Percentiles rank a stretch among this genome's conserved stretches.
Conservation (phyloP, 2,113 vertebrate species). For the Sturnira hondurensis region DNA sequence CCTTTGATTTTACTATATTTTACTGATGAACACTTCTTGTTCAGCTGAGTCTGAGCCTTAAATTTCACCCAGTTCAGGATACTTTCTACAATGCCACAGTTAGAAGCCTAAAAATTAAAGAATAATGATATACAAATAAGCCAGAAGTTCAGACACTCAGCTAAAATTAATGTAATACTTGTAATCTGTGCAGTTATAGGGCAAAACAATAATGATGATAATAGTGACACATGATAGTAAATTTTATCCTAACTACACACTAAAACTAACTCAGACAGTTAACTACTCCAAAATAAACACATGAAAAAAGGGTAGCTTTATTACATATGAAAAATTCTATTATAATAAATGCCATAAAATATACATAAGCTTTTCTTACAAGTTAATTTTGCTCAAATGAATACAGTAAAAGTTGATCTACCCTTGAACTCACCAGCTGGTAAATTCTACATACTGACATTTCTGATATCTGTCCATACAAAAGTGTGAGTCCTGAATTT, state of each 20-base stretch:
- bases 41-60: slow-evolving; percentile 97
- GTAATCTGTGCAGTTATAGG: not conserved
- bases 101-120: slow-evolving; percentile 88
- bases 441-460: not conserved
- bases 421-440: not conserved
- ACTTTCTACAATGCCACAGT: slow-evolving; percentile 98
- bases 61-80: slow-evolving; percentile 99
- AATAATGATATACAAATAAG: slow-evolving; percentile 15
- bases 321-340: not conserved
- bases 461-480: not conserved
- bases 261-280: slow-evolving; percentile 18
- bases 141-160: not conserved
- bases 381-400: slow-evolving; percentile 15
- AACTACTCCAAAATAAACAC: not conserved
- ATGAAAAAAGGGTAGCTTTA: not conserved
- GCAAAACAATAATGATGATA: not conserved
- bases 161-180: slow-evolving; percentile 3
- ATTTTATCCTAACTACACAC: slow-evolving; percentile 8
- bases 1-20: slow-evolving; percentile 99
- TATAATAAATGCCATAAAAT: not conserved
- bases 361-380: not conserved
- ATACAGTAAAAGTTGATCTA: not conserved
- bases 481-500: slow-evolving; percentile 24
- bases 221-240: not conserved
- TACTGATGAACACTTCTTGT: slow-evolving; percentile 99